phyloP scores from a whole-genome alignment of 2,113 vertebrate genomes.

The Anguilla japonica region DNA sequence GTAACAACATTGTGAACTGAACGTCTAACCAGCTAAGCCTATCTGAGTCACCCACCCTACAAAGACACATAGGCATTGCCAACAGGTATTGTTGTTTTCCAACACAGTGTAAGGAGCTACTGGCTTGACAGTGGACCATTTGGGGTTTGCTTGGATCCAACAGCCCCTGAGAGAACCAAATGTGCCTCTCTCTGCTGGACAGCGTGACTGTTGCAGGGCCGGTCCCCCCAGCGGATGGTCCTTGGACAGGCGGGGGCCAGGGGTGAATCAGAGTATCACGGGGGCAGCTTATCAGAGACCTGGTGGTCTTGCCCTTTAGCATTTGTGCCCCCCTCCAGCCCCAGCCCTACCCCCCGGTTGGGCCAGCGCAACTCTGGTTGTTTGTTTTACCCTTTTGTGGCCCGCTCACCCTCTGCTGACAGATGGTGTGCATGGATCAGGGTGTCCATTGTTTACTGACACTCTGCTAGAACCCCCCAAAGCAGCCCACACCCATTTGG shows the following conservation, averaged over 20 bases:
- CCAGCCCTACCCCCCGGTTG: background rate
- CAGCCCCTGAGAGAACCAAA: background rate
- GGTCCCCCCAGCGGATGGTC: background rate
- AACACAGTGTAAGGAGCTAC: background rate
- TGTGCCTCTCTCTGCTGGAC: background rate
- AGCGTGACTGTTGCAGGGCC: background rate
- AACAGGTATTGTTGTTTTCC: too few relatives aligned
- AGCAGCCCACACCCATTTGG: background rate
- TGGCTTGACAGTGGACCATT: background rate
- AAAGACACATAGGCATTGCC: background rate
- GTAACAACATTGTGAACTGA: background rate
- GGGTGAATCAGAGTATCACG: background rate
- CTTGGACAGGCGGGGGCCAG: background rate
- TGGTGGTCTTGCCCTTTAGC: slow-evolving; percentile 8
- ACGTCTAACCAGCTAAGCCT: background rate
- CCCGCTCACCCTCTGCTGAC: slow-evolving; percentile 8
- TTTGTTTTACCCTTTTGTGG: slow-evolving; percentile 9
- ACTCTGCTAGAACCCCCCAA: background rate
- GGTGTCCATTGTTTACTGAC: slow-evolving; percentile 7
- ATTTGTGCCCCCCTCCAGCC: background rate
- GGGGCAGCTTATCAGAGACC: background rate
- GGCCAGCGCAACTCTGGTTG: background rate
- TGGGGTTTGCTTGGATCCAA: background rate
- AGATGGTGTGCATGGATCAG: background rate
- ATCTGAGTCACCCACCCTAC: background rate